Evolutionary conservation across 2,888 invertebrate species (phyloP).

Genomic region (Crematogaster levior): DNA sequence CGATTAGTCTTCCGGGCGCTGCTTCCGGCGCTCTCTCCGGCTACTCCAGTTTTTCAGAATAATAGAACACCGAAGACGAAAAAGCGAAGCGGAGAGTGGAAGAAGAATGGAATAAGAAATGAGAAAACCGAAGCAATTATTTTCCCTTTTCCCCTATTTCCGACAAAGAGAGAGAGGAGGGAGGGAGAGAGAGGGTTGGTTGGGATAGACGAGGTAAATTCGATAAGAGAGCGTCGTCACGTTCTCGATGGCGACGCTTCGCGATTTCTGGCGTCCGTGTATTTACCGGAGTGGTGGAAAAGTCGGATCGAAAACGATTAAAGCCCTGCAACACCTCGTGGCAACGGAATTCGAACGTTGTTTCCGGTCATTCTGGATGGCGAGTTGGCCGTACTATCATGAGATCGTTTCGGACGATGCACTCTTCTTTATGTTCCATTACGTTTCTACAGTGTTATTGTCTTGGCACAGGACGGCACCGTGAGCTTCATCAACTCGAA

Average conservation of each 20-base stretch:
- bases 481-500: slow-evolving; percentile 46
- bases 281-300: slow-evolving; percentile 13
- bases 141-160: slow-evolving; percentile 21
- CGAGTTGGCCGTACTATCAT: slow-evolving; percentile 4
- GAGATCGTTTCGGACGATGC: slow-evolving; percentile 41
- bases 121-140: slow-evolving; percentile 57
- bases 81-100: slow-evolving; percentile 23
- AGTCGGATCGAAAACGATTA: slow-evolving; percentile 59
- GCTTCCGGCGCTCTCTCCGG: slow-evolving; percentile 15
- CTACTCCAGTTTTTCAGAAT: slow-evolving; percentile 30
- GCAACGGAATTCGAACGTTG: slow-evolving; percentile 38
- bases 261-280: slow-evolving; percentile 47
- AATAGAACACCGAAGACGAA: slow-evolving; percentile 48
- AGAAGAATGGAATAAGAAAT: slow-evolving; percentile 49
- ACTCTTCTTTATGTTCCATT: slow-evolving; percentile 32
- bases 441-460: slow-evolving; percentile 47
- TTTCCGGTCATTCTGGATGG: slow-evolving; percentile 26
- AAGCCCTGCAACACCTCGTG: slow-evolving; percentile 31
- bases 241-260: slow-evolving; percentile 41
- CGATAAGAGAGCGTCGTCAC: slow-evolving; percentile 56
- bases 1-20: slow-evolving; percentile 52
- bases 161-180: not conserved
- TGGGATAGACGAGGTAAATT: slow-evolving; percentile 20
- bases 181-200: not conserved
- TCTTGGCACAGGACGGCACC: slow-evolving; percentile 28